Evolutionary conservation across 2,797 vertebrate genomes (phyloP).

Genomic region (Eulemur coronatus): DNA sequence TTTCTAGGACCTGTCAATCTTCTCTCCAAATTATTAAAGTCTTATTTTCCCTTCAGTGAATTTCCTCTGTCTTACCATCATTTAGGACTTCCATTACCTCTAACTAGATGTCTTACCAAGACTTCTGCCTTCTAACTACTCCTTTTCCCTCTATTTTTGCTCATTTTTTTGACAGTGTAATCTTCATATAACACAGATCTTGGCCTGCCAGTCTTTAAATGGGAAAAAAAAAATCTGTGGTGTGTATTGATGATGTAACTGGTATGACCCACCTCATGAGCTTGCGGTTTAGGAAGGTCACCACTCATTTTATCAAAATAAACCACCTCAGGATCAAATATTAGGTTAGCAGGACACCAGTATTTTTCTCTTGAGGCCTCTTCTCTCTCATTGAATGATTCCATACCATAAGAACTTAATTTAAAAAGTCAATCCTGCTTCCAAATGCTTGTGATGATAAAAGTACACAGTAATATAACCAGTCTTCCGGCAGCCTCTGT

Average conservation of each 20-base stretch:
- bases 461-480: background rate
- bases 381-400: background rate
- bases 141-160: background rate
- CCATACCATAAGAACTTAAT: background rate
- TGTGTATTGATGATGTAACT: background rate
- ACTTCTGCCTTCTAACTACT: background rate
- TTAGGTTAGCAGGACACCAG: background rate
- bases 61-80: background rate
- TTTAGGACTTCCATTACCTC: background rate
- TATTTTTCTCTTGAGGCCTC: background rate
- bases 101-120: background rate
- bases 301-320: background rate
- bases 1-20: background rate
- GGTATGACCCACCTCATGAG: background rate
- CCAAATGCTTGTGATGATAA: background rate
- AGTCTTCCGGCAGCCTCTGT: background rate
- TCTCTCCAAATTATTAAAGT: background rate
- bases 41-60: background rate
- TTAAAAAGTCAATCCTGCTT: background rate
- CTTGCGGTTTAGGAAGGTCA: background rate
- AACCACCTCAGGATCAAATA: background rate
- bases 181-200: background rate
- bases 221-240: background rate
- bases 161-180: background rate
- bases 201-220: background rate